A percentile compares a stretch with the other conserved stretches of the same genome.
phyloP scores from a whole-genome alignment of 2,888 invertebrate species.

The Phengaris alcon region DNA sequence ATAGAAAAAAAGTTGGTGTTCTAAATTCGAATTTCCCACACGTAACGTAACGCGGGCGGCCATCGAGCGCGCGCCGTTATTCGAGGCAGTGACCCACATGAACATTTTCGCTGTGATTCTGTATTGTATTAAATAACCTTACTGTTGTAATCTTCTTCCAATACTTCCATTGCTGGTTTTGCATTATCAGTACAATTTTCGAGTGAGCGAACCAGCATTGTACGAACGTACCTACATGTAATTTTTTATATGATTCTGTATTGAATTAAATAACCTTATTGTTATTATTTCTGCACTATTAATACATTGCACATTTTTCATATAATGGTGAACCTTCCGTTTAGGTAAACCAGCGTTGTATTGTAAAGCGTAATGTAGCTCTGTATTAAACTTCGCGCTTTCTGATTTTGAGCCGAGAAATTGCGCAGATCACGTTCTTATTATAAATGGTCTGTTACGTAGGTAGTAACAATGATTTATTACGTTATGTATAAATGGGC shows the following conservation, averaged over 20 bases:
- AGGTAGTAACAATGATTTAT: slow-evolving; percentile 45
- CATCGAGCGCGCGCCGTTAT: slow-evolving; percentile 75
- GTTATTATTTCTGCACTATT: neutral
- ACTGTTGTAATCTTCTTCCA: slow-evolving; percentile 45
- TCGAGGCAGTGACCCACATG: slow-evolving; percentile 75
- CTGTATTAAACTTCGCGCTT: slow-evolving; percentile 56
- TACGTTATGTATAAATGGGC: slow-evolving; percentile 52
- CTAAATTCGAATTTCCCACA: slow-evolving; percentile 80
- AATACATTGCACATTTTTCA: slow-evolving; percentile 8
- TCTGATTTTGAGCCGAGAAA: slow-evolving; percentile 74
- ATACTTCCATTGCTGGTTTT: slow-evolving; percentile 41
- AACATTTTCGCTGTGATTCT: slow-evolving; percentile 58
- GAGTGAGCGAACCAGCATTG: slow-evolving; percentile 43
- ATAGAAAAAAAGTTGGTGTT: slow-evolving; percentile 65
- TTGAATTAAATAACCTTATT: neutral
- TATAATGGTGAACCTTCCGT: too few relatives aligned
- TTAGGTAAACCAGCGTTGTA: slow-evolving; percentile 31
- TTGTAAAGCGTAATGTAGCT: neutral
- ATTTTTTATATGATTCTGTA: neutral
- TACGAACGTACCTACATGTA: slow-evolving; percentile 34
- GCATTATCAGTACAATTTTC: slow-evolving; percentile 41
- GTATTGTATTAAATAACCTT: slow-evolving; percentile 63
- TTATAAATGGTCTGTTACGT: slow-evolving; percentile 64
- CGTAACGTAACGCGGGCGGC: slow-evolving; percentile 79
- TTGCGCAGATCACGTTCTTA: slow-evolving; percentile 62